Base-by-base conservation (phyloP, 2,888 invertebrate genomes). In the Chloroclysta siterata region DNA sequence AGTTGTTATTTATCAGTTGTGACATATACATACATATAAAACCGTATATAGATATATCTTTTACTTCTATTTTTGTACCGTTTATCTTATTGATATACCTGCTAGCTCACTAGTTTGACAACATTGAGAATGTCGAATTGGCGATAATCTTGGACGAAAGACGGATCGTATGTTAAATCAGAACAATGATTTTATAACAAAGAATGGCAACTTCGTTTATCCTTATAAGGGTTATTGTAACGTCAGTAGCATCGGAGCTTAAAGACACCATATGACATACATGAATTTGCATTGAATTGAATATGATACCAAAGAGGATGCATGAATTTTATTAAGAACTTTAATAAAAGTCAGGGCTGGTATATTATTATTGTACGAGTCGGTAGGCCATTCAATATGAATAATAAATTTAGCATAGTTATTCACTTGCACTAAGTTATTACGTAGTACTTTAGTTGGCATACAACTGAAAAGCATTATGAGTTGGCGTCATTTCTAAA, bases 241-340 rank as follows among this genome's bases (percentile, higher is more conserved):
- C 42, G 60, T 55, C 63, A 65, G 53, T 67, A 62, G 56, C 60
- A 48, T 60, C 55, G 56, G 41, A 55, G 51, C 14, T 53, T 53
- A 58, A 55, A 39, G 65, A 60, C 54, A 55, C 42, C 58, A 63
- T 63, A 66, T 62, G 46, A 62, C 62, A 58, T 61, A 42, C 28
- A 54, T 64, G 50, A 67, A 69, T 71, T 69, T 71, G 71, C 69
- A 71, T 69, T 69, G 67, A 71, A 67, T 71, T 59, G 71, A 65
- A 65, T 57, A 57, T 60, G 51, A 59, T 51, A 55, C 54, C 52
- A 36, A 55, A 55, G 47, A 48, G 48, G 63, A 57, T 55, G 63
- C 55, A 55, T 60, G 57, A 36, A 56, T 53, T 14, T 47, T 42
- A 60, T 64, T 46, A 52, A 55, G 28, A 60, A 53, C 33, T 29